A percentile compares a stretch with the other conserved stretches of the same genome.
Evolutionary conservation across 1,140 invertebrate genomes (phyloP).

Genomic region (Archegozetes longisetosus): DNA sequence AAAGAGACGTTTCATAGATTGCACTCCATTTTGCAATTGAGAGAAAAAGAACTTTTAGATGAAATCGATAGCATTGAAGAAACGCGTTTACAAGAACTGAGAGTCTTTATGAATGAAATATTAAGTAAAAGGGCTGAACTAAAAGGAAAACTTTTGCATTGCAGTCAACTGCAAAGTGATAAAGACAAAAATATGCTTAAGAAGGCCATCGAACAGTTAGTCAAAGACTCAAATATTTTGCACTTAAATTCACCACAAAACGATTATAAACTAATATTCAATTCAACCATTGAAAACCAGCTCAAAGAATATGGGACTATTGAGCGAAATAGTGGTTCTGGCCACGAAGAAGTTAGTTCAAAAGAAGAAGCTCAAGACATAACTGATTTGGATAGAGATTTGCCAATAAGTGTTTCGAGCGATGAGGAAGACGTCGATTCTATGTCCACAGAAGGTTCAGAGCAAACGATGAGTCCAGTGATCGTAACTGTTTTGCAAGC

Average conservation of each 20-base stretch:
- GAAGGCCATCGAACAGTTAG: neutral
- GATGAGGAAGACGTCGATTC: neutral
- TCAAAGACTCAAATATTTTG: neutral
- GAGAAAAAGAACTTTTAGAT: neutral
- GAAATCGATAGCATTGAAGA: neutral
- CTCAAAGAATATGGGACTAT: neutral
- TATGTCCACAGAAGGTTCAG: too few species aligned
- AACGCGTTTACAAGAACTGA: neutral
- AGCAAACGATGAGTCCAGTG: neutral
- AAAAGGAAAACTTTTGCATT: neutral
- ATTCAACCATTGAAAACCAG: neutral
- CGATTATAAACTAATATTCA: neutral
- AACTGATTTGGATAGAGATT: neutral
- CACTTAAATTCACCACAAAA: neutral
- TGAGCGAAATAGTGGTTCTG: too few species aligned
- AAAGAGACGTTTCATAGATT: neutral
- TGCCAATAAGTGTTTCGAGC: neutral
- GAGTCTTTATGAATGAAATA: neutral
- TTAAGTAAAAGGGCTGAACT: neutral
- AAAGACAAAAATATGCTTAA: neutral
- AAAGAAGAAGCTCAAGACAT: neutral
- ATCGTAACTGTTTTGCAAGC: neutral
- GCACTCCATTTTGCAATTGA: neutral
- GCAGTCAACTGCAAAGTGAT: neutral
- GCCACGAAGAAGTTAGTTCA: neutral